Evolutionary conservation across 2,797 vertebrate genomes (phyloP).

Genomic region (Morus bassanus): DNA sequence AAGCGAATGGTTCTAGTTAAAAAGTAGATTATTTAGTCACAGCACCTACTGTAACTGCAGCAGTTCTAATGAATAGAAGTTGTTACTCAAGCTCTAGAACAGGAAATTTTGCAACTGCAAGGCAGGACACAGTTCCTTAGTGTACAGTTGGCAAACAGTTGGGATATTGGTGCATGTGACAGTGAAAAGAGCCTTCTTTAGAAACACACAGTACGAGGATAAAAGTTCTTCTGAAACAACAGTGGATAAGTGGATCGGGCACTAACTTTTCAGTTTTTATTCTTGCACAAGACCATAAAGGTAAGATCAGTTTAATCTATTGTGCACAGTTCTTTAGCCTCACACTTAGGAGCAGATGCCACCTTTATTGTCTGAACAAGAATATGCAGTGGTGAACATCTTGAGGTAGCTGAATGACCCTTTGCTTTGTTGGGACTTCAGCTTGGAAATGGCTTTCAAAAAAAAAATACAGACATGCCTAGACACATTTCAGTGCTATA

Average conservation of each 20-base stretch:
- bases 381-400: background rate
- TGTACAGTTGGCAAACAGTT: background rate
- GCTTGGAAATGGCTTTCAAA: background rate
- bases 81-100: background rate
- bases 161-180: rapidly evolving
- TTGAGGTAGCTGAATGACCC: background rate
- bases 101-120: background rate
- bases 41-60: background rate
- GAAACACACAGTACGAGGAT: background rate
- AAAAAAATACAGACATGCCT: background rate
- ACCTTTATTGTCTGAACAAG: background rate
- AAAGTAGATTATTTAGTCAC: background rate
- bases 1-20: background rate
- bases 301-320: background rate
- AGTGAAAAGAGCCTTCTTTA: background rate
- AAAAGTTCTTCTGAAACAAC: background rate
- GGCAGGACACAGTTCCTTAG: background rate
- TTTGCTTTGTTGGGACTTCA: background rate
- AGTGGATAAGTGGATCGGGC: background rate
- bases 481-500: conserved; percentile 2
- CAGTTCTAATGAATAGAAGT: background rate
- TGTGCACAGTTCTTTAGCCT: rapidly evolving
- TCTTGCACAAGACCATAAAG: background rate
- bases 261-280: background rate
- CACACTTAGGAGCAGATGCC: background rate